These are phyloP conservation scores for Bombus polaris DNA, from an alignment of 1,140 invertebrate genomes.

Conservation along the genomic window DNA sequence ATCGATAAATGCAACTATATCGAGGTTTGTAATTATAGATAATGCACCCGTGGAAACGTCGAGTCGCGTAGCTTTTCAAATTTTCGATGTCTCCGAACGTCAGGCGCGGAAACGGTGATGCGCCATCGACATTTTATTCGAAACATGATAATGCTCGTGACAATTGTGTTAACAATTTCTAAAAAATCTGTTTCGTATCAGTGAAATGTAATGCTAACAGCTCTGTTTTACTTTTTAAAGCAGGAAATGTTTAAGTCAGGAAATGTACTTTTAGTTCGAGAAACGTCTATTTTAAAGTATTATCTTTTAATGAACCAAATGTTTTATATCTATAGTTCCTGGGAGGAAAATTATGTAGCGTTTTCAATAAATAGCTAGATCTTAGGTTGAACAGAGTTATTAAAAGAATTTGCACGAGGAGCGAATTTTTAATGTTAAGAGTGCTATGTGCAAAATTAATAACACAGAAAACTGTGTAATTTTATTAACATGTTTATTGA, in stretches of 20 bases:
- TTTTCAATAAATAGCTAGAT: no score
- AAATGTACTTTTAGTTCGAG: no score
- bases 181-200: background rate
- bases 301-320: no score
- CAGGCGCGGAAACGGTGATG: background rate
- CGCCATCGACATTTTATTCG: background rate
- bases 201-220: background rate
- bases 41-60: constrained; percentile 8
- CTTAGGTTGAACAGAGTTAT: background rate
- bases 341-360: no score
- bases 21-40: constrained; percentile 31
- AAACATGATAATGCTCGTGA: background rate
- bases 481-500: background rate
- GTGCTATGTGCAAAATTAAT: background rate
- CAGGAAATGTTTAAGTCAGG: no score
- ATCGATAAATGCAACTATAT: constrained; percentile 34
- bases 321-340: no score
- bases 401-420: background rate
- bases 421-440: background rate
- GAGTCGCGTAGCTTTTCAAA: constrained; percentile 11
- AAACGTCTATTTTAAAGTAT: no score
- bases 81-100: constrained; percentile 1
- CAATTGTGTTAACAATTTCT: background rate
- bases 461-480: background rate
- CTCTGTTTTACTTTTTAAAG: no score